Conservation (phyloP, 2,888 invertebrate genomes). For the Leucania comma region DNA sequence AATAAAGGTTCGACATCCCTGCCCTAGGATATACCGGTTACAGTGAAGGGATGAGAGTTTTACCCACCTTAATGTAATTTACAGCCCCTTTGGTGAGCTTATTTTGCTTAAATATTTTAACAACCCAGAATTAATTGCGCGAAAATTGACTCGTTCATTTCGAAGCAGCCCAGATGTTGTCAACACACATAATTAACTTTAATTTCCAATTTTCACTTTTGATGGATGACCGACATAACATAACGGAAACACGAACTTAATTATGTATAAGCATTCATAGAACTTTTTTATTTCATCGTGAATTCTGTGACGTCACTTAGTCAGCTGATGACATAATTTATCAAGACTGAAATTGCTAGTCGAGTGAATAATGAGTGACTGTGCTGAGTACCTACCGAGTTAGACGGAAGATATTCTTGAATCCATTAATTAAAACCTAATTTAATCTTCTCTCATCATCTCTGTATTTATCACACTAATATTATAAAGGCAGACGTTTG, state of each 20-base stretch:
- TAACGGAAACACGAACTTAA: conserved; percentile 11
- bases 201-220: conserved; percentile 23
- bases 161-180: conserved; percentile 35
- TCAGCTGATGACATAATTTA: conserved; percentile 31
- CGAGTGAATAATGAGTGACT: conserved; percentile 33
- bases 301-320: conserved; percentile 40
- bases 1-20: too few species aligned
- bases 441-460: background rate
- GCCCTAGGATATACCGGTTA: too few species aligned
- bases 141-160: conserved; percentile 40
- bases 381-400: conserved; percentile 27
- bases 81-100: background rate
- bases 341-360: conserved; percentile 44
- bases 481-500: too few species aligned
- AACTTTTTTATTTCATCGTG: conserved; percentile 20
- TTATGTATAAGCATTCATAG: conserved; percentile 27
- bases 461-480: too few species aligned
- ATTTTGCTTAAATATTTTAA: conserved; percentile 14
- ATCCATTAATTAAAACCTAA: conserved; percentile 19
- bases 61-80: background rate
- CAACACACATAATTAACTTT: conserved; percentile 43
- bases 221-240: conserved; percentile 31
- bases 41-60: too few species aligned
- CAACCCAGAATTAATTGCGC: conserved; percentile 11
- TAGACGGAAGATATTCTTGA: background rate